Evolutionary conservation across 2,888 invertebrate species (phyloP), one percentile per base, ranked within the genome.

Genomic region (Schizotus pectinicornis): DNA sequence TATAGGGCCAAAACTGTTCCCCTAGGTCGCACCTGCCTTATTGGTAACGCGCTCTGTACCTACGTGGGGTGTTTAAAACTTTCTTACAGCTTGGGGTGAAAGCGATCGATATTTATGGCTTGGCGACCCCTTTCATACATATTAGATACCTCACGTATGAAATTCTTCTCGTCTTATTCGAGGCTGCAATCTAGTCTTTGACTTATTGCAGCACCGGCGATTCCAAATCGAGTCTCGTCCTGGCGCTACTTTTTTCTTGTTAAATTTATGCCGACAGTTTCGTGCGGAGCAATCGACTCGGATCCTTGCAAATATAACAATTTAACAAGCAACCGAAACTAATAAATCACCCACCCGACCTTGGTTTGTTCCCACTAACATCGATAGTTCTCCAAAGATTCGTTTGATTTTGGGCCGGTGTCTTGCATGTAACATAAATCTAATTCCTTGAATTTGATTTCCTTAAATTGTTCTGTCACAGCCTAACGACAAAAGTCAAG

Each of bases 391-490:
- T 5, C 22, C 3, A 22, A 22, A 22, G 22, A 22, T 22, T 22
- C 5, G 22, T 22, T 22, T 22, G 22, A 45, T 13, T 45, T 45
- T 14, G 12, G 33, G 9, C 45, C 32, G 13, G 12, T 45, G 12
- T 43, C 11, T 12, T 14, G 7, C 22, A 9, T 9, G n/a, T 30
- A 9, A 42, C 12, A 32, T 43, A 43, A 43, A 43, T 43, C 43
- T 33, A 43, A 43, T 43, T 32, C 31, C 33, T 43, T 33, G 32
- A 43, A 43, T 43, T 43, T 43, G 43, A 43, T 43, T 32, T 9
- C 13, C 22, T 31, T 32, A 43, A 43, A 43, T 43, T 43, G 43
- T 43, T 33, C 12, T 33, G 32, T 43, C 33, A 31, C 11, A 43
- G 22, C 31, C 33, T 43, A 11, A 13, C 8, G 42, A 42, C 32